These are phyloP conservation scores for Danaus melanippus DNA, from an alignment of 1,140 invertebrate genomes.

Conservation along the genomic window DNA sequence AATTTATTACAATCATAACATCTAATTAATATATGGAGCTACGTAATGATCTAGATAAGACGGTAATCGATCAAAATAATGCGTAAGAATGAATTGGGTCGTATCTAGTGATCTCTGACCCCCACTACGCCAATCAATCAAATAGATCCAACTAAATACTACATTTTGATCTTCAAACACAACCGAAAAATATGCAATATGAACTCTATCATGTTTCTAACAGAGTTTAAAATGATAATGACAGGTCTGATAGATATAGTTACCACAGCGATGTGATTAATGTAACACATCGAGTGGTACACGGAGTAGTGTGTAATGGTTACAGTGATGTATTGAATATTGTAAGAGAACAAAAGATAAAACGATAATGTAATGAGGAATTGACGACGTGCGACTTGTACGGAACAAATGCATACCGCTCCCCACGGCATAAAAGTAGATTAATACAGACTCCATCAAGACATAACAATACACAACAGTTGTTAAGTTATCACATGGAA, in stretches of 20 bases:
- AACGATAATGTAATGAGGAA: too few relatives aligned
- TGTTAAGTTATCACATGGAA: too few relatives aligned
- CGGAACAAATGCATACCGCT: too few relatives aligned
- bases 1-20: neutral
- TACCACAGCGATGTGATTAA: conserved; percentile 56
- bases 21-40: conserved; percentile 1
- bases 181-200: conserved; percentile 6
- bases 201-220: conserved; percentile 12
- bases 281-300: conserved; percentile 45
- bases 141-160: conserved; percentile 51
- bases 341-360: conserved; percentile 26
- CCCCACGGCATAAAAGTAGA: too few relatives aligned
- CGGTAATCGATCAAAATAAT: conserved; percentile 22
- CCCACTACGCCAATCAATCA: conserved; percentile 57
- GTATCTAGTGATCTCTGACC: conserved; percentile 47
- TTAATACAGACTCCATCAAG: too few relatives aligned
- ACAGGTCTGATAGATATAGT: conserved; percentile 25
- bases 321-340: conserved; percentile 56
- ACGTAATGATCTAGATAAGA: conserved; percentile 8
- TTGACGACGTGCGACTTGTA: too few relatives aligned
- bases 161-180: conserved; percentile 35
- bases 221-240: conserved; percentile 22
- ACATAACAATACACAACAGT: too few relatives aligned
- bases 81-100: conserved; percentile 19
- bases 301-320: conserved; percentile 45